phyloP scores from a whole-genome alignment of 2,113 vertebrate genomes.

The Odocoileus hemionus region DNA sequence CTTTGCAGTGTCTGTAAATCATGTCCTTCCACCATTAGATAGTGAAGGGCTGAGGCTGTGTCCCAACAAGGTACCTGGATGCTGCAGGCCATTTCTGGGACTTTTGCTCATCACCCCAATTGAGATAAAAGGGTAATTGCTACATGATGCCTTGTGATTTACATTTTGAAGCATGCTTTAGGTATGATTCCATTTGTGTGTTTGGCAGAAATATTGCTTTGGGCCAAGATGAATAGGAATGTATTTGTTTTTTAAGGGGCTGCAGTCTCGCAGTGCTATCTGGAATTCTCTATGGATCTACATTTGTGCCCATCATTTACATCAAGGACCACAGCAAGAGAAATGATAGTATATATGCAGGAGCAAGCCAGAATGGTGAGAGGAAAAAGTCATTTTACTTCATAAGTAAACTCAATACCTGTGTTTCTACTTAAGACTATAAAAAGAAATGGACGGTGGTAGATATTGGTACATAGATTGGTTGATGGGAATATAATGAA shows the following conservation, averaged over 20 bases:
- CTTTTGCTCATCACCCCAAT: background rate
- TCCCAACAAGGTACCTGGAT: background rate
- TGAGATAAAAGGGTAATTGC: background rate
- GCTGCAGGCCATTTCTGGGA: background rate
- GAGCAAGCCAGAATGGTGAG: slow-evolving; percentile 91
- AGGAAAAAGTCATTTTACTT: background rate
- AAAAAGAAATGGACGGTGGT: background rate
- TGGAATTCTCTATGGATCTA: slow-evolving; percentile 87
- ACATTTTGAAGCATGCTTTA: background rate
- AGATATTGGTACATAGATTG: background rate
- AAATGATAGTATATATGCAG: slow-evolving; percentile 83
- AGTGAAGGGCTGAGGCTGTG: background rate
- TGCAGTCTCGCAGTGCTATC: slow-evolving; percentile 86
- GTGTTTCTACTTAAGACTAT: background rate
- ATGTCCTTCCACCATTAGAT: background rate
- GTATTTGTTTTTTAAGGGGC: slow-evolving; percentile 81
- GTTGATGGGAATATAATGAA: background rate
- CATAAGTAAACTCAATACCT: background rate
- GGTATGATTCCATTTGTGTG: background rate
- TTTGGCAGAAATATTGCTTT: background rate
- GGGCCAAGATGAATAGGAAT: background rate
- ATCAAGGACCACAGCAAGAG: slow-evolving; percentile 88
- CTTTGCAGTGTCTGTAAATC: background rate
- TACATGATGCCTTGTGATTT: background rate
- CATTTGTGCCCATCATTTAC: slow-evolving; percentile 89